phyloP scores from a whole-genome alignment of 2,797 vertebrate genomes.

The Poeciliopsis gracilis region DNA sequence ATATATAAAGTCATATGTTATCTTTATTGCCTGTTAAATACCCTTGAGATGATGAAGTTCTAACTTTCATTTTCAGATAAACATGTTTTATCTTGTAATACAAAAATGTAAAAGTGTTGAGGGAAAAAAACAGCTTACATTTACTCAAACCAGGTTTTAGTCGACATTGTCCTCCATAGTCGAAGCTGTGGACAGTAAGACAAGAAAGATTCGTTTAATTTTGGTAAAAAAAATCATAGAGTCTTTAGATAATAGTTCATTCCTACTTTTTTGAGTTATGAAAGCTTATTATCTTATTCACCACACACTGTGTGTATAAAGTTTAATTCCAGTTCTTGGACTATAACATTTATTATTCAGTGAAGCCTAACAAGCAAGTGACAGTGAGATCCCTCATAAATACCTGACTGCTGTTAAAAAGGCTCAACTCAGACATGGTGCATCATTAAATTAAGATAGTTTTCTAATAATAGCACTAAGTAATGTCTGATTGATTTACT shows the following conservation, averaged over 20 bases:
- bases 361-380: neutral
- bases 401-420: neutral
- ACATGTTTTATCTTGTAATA: neutral
- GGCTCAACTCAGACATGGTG: neutral
- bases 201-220: neutral
- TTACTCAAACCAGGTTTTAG: constrained; percentile 50
- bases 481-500: neutral
- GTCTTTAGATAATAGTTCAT: neutral
- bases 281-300: neutral
- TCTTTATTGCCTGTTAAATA: neutral
- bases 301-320: neutral
- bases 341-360: neutral
- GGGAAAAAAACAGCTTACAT: constrained; percentile 37
- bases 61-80: neutral
- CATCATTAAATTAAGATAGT: neutral
- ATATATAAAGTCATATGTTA: neutral
- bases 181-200: constrained; percentile 28
- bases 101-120: too few species aligned
- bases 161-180: constrained; percentile 37
- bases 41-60: neutral
- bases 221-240: neutral
- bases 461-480: neutral
- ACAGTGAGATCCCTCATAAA: neutral
- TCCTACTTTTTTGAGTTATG: neutral
- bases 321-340: neutral